phyloP scores from a whole-genome alignment of 2,113 vertebrate species.

The Tursiops truncatus region DNA sequence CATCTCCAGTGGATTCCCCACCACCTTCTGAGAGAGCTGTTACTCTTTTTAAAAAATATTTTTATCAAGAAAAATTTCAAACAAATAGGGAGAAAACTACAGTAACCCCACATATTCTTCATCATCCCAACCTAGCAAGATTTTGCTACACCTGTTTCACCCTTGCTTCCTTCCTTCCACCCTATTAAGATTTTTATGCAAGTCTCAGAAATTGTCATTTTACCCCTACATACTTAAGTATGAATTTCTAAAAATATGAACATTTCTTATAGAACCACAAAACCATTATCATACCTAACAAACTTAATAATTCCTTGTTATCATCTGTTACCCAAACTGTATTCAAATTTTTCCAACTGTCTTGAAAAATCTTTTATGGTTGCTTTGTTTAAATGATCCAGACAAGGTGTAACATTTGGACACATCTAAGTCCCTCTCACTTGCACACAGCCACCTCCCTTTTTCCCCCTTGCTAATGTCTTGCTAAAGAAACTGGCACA shows the following conservation, averaged over 20 bases:
- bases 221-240: not conserved
- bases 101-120: not conserved
- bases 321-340: not conserved
- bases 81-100: not conserved
- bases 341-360: constrained; percentile 13
- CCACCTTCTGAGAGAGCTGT: not conserved
- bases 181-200: not conserved
- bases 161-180: not conserved
- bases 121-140: not conserved
- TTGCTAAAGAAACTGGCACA: not conserved
- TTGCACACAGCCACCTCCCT: not conserved
- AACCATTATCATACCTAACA: not conserved
- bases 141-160: not conserved
- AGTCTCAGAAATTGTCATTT: constrained; percentile 24
- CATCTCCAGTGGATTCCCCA: not conserved
- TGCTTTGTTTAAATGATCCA: not conserved
- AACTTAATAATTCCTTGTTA: not conserved
- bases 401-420: not conserved
- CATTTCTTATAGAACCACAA: not conserved
- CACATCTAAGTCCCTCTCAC: not conserved
- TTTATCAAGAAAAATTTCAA: constrained; percentile 9
- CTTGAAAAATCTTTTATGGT: not conserved
- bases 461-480: not conserved
- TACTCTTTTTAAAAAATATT: constrained; percentile 1
- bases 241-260: constrained; percentile 20